phyloP scores from a whole-genome alignment of 1,140 invertebrate species.

The Drosophila tsacasi region DNA sequence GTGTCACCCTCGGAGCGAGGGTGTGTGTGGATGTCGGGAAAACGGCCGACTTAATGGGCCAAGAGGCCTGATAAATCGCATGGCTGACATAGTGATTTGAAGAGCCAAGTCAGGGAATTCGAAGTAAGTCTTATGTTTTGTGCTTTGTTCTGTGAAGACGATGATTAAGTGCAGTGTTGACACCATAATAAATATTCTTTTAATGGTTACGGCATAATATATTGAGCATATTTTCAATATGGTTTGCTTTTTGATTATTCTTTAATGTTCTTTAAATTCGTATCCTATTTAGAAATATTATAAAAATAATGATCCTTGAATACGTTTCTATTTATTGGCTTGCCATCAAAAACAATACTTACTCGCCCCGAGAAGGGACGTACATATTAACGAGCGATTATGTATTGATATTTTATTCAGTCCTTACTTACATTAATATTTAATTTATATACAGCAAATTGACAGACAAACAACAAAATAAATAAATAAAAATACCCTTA shows the following conservation, averaged over 20 bases:
- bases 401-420: neutral
- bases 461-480: no score
- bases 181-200: conserved; percentile 5
- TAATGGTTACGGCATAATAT: neutral
- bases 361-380: neutral
- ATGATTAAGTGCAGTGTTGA: neutral
- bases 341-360: neutral
- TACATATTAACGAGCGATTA: neutral
- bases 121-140: neutral
- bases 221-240: neutral
- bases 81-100: conserved; percentile 26
- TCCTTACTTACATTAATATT: neutral
- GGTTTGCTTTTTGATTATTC: no score
- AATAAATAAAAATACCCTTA: no score
- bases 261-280: no score
- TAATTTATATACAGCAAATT: no score
- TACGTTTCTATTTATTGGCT: neutral
- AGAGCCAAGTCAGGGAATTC: conserved; percentile 14
- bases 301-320: neutral
- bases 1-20: conserved; percentile 38
- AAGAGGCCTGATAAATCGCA: conserved; percentile 23
- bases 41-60: conserved; percentile 27
- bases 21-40: conserved; percentile 20
- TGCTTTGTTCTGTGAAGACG: neutral
- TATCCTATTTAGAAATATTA: neutral